These are phyloP conservation scores for Copidosoma aretas DNA, from an alignment of 2,888 invertebrate genomes.

Conservation along the genomic window DNA sequence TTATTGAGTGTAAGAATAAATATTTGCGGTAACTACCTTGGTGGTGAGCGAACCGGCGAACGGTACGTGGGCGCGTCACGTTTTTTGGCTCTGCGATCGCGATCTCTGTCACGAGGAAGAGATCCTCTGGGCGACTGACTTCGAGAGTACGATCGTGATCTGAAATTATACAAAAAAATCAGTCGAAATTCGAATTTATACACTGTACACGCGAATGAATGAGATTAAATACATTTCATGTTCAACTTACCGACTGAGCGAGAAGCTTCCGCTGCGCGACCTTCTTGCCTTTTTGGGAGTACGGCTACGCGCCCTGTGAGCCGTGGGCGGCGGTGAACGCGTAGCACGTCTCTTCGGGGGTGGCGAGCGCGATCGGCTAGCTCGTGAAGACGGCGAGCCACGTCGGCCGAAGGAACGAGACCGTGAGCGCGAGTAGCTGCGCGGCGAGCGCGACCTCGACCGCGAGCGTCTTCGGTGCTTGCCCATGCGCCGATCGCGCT, in stretches of 20 bases:
- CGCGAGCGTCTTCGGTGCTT: slow-evolving; percentile 67
- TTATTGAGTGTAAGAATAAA: not conserved
- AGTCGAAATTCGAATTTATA: not conserved
- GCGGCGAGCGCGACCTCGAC: slow-evolving; percentile 64
- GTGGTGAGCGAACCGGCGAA: slow-evolving; percentile 58
- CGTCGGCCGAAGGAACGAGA: slow-evolving; percentile 41
- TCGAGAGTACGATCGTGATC: slow-evolving; percentile 72
- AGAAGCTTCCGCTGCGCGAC: slow-evolving; percentile 64
- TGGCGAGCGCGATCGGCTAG: slow-evolving; percentile 61
- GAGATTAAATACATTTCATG: not conserved
- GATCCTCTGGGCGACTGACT: slow-evolving; percentile 66
- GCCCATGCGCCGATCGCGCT: slow-evolving; percentile 71
- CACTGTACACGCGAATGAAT: not conserved
- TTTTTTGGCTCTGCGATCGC: slow-evolving; percentile 50
- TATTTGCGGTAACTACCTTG: slow-evolving; percentile 50
- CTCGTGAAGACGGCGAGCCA: slow-evolving; percentile 18
- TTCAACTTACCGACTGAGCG: slow-evolving; percentile 65
- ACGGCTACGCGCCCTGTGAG: slow-evolving; percentile 57
- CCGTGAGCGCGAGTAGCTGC: slow-evolving; percentile 63
- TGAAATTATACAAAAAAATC: slow-evolving; percentile 49
- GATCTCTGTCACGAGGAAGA: slow-evolving; percentile 62
- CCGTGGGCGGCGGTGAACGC: slow-evolving; percentile 56
- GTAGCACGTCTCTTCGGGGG: slow-evolving; percentile 53
- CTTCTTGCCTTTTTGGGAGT: slow-evolving; percentile 56
- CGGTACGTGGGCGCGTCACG: slow-evolving; percentile 55